Percentiles rank a stretch among this genome's conserved stretches.
Conservation (phyloP, 1,140 invertebrate genomes). For the Muscidifurax raptorellus region DNA sequence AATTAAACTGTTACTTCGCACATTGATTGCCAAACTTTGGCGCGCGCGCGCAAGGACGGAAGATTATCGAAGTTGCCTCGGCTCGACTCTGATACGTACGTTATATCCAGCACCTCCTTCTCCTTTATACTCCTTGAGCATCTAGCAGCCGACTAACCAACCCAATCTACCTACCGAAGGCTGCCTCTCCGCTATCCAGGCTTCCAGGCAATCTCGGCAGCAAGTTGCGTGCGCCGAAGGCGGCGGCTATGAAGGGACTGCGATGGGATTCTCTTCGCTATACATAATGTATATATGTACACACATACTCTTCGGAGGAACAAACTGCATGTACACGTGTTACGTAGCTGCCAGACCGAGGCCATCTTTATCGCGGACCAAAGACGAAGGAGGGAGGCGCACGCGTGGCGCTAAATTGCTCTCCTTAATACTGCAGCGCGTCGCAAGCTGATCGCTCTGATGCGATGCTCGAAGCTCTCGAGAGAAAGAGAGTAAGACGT, state of each 20-base stretch:
- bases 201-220: constrained; percentile 44
- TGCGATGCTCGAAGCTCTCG: constrained; percentile 6
- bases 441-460: background rate
- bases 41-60: constrained; percentile 56
- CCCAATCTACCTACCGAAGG: constrained; percentile 57
- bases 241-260: background rate
- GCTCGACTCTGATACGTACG: constrained; percentile 24
- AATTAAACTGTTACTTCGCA: constrained; percentile 70
- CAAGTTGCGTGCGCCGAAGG: constrained; percentile 5
- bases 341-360: constrained; percentile 2
- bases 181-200: background rate
- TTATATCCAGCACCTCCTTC: constrained; percentile 5
- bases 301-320: background rate
- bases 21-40: constrained; percentile 69
- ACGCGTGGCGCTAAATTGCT: constrained; percentile 25
- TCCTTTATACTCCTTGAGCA: constrained; percentile 57
- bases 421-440: constrained; percentile 21
- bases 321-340: constrained; percentile 10
- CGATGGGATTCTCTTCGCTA: constrained; percentile 22
- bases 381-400: background rate
- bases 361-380: constrained; percentile 4
- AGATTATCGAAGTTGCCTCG: constrained; percentile 66
- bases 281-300: background rate
- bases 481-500: background rate
- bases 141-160: constrained; percentile 57